Base-by-base conservation (phyloP, 2,113 vertebrate species). In the Pelecanoides urinatrix region DNA sequence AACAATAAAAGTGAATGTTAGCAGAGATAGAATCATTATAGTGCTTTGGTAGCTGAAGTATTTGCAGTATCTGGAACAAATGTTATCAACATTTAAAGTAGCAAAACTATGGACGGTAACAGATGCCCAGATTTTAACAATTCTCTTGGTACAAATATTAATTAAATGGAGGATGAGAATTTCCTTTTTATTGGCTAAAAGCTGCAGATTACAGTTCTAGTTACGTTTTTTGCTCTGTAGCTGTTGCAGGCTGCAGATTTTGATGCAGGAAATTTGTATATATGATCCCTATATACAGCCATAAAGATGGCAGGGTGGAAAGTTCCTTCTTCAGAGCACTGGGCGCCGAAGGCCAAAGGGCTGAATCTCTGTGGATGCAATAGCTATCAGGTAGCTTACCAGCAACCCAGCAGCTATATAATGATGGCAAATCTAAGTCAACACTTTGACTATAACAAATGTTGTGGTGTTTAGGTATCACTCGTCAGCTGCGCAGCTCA, bases 401-500 rank as follows among this genome's bases (percentile, higher is more conserved):
- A 47, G 34, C 47, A 73, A 47, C 3, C 10, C 80, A 72, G 49
- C 30, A 53, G 19, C n/a, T 22, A 59, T 1, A 8, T 20, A 29
- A 40, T 3, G 10, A 19, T 15, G 36, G 42, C 15, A 80, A 59
- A 59, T 11, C 2, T 0, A 25, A 50, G 21, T 13, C 15, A n/a
- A 7, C 10, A 29, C 1, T 40, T 36, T 14, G 34, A 13, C n/a
- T 42, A 2, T 8, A 32, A 22, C 9, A 32, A 17, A 6, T 3
- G 19, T 18, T 13, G 21, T 13, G 61, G 16, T 65, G 38, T 38
- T 79, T 10, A 10, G 3, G 2, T 11, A 2, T 6, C 6, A 1
- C 27, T n/a, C 14, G 0, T 5, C 27, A 25, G 59, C 2, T 1
- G 16, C 1, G 49, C 9, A 9, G 8, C 13, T 30, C 61, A 23